Base-by-base conservation (phyloP, 2,888 invertebrate genomes). In the Halictus quadricinctus region DNA sequence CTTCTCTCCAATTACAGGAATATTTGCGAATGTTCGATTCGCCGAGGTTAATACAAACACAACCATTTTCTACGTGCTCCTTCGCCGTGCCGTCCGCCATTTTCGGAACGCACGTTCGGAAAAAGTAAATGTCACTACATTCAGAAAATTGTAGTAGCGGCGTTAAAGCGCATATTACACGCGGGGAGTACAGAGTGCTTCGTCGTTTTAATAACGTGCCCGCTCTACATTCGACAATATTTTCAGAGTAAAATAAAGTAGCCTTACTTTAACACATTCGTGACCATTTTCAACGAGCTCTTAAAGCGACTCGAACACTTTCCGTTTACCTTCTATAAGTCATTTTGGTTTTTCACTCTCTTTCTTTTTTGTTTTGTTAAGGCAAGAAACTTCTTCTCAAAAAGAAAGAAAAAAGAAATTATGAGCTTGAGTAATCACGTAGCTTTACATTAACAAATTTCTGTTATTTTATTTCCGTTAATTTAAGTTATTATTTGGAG, bases 1-100 rank as follows among this genome's bases (percentile, higher is more conserved):
- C 46, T 46, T 64, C 66, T 15, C 43, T 73, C 48, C 50, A 69
- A 76, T 74, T 77, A 81, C 29, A 83, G 58, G 48, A 60, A 50
- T 73, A 76, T 60, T 72, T 69, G 41, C 43, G 81, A 83, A 66
- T 74, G 58, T 48, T 58, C 72, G 41, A 43, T 50, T 72, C 41
- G 48, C 29, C 1, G 58, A 15, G 70, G 76, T 80, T 58, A 36
- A 76, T 73, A 76, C 70, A 48, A 82, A 78, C 73, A 79, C 69
- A 73, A 69, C 15, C 46, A 72, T 21, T 64, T 6, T 13, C 50
- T 43, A 66, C 60, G 48, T 60, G 48, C 25, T 72, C 15, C 43
- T 13, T 36, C 21, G n/a, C 18, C 58, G 54, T 36, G 36, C 36
- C 36, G 36, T 5, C 21, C 25, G 13, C 25, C 15, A 58, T 80